Evolutionary conservation across 1,140 invertebrate genomes (phyloP), one percentile per base, ranked within the genome.

Genomic region (Eurosta solidaginis): DNA sequence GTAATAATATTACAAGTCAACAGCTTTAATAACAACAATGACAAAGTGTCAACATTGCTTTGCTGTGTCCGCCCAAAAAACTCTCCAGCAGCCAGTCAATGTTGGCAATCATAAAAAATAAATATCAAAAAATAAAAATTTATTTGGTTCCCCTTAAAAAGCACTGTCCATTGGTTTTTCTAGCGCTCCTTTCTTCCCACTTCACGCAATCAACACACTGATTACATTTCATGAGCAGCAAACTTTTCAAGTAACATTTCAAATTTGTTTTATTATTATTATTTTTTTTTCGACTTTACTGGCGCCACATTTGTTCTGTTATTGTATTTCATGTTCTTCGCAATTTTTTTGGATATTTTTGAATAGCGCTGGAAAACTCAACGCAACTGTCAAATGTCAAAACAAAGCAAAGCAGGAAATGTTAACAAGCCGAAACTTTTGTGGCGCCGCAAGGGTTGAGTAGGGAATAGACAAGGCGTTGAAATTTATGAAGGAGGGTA

Each of bases 31-130:
- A 63, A 40, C 17, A 63, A 63, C 59, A 68, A 33, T 33, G 59
- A 22, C 59, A 68, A 68, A 68, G 59, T 68, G 59, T 42, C 33
- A 68, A 68, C 59, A 68, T 25, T 68, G 59, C 40, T 68, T 68
- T 68, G n/a, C n/a, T n/a, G n/a, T n/a, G n/a, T 22, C 59, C 5
- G 29, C 54, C 14, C 4, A 33, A 14, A 22, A 33, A 68, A 33
- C 33, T n/a, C 29, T 17, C 27, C 20, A 40, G 22, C 12, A 20
- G 2, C 29, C 54, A 14, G 3, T 17, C 33, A 68, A 29, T 36
- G 17, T 7, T 4, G 33, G 22, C 59, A 22, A 40, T 20, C 59
- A 42, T 68, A 68, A 68, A 63, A 68, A 68, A 42, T n/a, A n/a
- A n/a, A 33, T n/a, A 10, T 40, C 33, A n/a, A 40, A 68, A 68